phyloP scores from a whole-genome alignment of 2,888 invertebrate species.

The Liposcelis brunnea region DNA sequence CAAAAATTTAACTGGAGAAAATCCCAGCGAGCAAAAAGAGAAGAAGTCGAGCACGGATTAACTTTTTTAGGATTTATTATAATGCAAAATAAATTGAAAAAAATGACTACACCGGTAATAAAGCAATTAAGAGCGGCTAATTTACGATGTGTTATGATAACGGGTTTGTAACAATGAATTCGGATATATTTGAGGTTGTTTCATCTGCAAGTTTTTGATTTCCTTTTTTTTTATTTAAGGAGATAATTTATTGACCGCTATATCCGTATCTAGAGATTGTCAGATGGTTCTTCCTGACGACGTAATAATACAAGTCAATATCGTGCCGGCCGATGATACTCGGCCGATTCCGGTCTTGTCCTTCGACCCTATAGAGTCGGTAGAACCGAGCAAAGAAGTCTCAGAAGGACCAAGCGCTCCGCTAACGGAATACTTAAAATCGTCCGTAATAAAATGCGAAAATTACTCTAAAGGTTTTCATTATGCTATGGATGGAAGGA shows the following conservation, averaged over 20 bases:
- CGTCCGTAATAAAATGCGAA: slow-evolving; percentile 12
- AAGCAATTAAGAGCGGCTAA: slow-evolving; percentile 29
- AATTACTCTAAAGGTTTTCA: slow-evolving; percentile 29
- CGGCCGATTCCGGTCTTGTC: neutral
- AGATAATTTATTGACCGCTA: slow-evolving; percentile 76
- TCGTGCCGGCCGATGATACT: slow-evolving; percentile 17
- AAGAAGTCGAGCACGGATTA: slow-evolving; percentile 28
- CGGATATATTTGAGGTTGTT: neutral
- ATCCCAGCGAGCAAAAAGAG: slow-evolving; percentile 34
- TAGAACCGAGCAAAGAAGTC: neutral
- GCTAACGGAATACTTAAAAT: slow-evolving; percentile 11
- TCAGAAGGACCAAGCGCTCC: slow-evolving; percentile 22
- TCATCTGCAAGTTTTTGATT: no score
- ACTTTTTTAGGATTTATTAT: slow-evolving; percentile 27
- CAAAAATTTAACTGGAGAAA: slow-evolving; percentile 39
- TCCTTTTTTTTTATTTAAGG: slow-evolving; percentile 31
- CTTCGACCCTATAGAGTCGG: slow-evolving; percentile 2
- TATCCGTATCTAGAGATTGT: slow-evolving; percentile 84
- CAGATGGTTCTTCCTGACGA: slow-evolving; percentile 49
- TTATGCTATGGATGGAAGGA: slow-evolving; percentile 50
- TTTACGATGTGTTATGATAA: slow-evolving; percentile 41
- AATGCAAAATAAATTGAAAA: slow-evolving; percentile 40
- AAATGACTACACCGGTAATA: slow-evolving; percentile 31
- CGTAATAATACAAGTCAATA: slow-evolving; percentile 25
- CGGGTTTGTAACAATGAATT: slow-evolving; percentile 24